phyloP scores from a whole-genome alignment of 2,888 invertebrate species.

The Dermolepida albohirtum region DNA sequence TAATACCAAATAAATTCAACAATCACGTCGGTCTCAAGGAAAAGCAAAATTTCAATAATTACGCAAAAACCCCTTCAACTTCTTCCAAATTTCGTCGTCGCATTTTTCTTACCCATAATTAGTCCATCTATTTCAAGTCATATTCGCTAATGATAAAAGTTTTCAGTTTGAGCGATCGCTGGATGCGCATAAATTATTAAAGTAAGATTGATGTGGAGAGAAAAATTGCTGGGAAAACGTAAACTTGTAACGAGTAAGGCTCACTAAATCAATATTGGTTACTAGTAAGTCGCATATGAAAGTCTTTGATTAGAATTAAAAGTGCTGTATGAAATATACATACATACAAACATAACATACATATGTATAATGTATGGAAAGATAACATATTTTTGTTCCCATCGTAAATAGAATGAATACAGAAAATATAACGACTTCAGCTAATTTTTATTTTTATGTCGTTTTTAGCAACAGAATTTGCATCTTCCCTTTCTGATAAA shows the following conservation, averaged over 20 bases:
- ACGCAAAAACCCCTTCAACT: conserved; percentile 3
- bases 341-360: background rate
- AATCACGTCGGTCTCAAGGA: conserved; percentile 7
- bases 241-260: conserved; percentile 25
- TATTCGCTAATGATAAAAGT: conserved; percentile 54
- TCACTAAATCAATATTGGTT: conserved; percentile 35
- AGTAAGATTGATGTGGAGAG: conserved; percentile 55
- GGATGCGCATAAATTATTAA: conserved; percentile 55
- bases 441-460: too few relatives aligned
- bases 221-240: conserved; percentile 40
- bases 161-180: conserved; percentile 50
- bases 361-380: too few relatives aligned
- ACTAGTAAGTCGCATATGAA: conserved; percentile 22
- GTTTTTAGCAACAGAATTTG: too few relatives aligned
- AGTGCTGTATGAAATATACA: background rate
- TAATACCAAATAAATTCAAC: background rate
- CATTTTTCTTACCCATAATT: conserved; percentile 51
- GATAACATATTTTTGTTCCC: background rate
- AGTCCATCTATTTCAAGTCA: conserved; percentile 43
- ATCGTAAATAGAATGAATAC: too few relatives aligned
- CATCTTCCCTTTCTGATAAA: too few relatives aligned
- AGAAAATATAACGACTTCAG: too few relatives aligned
- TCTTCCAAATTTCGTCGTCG: conserved; percentile 45
- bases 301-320: conserved; percentile 9
- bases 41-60: conserved; percentile 10